These are phyloP conservation scores for Drosophila atripex DNA, from an alignment of 2,888 invertebrate genomes.

Conservation along the genomic window DNA sequence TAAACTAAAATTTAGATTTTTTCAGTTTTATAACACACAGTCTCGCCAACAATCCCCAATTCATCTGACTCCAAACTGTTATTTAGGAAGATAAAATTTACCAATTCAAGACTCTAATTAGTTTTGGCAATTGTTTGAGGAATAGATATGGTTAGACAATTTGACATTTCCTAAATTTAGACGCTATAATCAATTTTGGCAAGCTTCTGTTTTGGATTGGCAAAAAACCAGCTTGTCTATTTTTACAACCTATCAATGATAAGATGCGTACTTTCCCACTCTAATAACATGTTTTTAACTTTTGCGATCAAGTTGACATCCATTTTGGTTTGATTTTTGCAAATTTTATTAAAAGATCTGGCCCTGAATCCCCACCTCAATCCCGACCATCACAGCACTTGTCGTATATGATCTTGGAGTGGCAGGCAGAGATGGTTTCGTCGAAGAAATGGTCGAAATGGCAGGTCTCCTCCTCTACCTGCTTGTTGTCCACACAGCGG, in stretches of 20 bases:
- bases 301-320: background rate
- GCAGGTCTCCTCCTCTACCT: constrained; percentile 55
- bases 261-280: background rate
- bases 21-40: too few species aligned
- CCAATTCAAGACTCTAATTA: background rate
- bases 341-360: background rate
- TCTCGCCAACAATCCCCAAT: too few species aligned
- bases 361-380: constrained; percentile 15
- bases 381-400: constrained; percentile 68
- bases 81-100: background rate
- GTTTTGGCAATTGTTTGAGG: background rate
- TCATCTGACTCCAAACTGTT: too few species aligned
- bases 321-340: background rate
- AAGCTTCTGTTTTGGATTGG: background rate
- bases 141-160: background rate
- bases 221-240: background rate
- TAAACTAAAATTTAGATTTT: too few species aligned
- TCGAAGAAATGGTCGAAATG: constrained; percentile 75
- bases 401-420: constrained; percentile 58
- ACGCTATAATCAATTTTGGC: background rate
- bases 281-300: background rate
- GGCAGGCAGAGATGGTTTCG: constrained; percentile 68
- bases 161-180: background rate
- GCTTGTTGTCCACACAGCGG: constrained; percentile 58
- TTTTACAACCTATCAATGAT: background rate